A percentile compares a stretch with the other conserved stretches of the same genome.
Conservation (phyloP, 2,888 invertebrate species). For the Aporophyla nigra region DNA sequence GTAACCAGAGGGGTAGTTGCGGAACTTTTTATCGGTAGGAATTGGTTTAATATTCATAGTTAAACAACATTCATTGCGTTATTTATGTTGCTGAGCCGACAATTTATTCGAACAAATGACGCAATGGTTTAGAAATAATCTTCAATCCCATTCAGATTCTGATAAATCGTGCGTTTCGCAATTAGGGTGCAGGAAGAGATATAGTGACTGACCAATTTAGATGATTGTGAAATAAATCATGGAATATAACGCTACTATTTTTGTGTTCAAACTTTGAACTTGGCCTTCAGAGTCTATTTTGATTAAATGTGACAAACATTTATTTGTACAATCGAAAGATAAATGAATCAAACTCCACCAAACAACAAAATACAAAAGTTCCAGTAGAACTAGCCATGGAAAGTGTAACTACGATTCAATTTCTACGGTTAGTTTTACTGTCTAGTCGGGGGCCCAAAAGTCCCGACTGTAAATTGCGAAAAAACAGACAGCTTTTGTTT, state of each 20-base stretch:
- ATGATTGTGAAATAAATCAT: conserved; percentile 28
- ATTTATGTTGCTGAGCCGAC: too few relatives aligned
- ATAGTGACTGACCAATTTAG: conserved; percentile 18
- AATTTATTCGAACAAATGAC: too few relatives aligned
- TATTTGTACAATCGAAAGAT: conserved; percentile 36
- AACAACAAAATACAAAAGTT: conserved; percentile 6
- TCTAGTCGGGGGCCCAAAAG: neutral
- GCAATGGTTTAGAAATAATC: too few relatives aligned
- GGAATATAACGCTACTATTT: conserved; percentile 22
- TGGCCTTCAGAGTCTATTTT: conserved; percentile 32
- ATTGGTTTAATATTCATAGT: too few relatives aligned
- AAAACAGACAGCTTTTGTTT: neutral
- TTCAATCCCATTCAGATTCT: too few relatives aligned
- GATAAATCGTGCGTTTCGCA: too few relatives aligned
- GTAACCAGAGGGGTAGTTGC: too few relatives aligned
- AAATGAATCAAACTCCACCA: conserved; percentile 12
- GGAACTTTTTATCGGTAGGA: too few relatives aligned
- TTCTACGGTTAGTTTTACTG: neutral
- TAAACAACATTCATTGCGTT: too few relatives aligned
- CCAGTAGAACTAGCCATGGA: neutral
- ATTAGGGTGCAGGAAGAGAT: too few relatives aligned
- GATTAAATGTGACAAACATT: conserved; percentile 37
- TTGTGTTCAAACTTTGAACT: conserved; percentile 37
- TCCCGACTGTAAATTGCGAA: neutral
- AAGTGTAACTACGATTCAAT: too few relatives aligned